Base-by-base conservation (phyloP, 2,888 invertebrate genomes). In the Nomada lathburiana region DNA sequence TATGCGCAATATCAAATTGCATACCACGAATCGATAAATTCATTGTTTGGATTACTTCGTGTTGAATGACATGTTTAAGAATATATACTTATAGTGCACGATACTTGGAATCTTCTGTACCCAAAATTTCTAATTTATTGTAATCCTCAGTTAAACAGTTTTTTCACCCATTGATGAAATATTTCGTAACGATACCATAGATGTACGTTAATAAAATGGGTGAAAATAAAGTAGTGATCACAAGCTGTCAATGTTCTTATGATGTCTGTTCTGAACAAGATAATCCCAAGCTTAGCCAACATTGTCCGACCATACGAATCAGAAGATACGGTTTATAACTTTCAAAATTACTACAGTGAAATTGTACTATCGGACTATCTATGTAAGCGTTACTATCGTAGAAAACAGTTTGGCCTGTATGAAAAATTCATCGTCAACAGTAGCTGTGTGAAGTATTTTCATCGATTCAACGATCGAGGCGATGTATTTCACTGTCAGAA, bases 191-290 rank as follows among this genome's bases (percentile, higher is more conserved):
- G 62, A 72, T 78, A 78, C 67, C 57, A 42, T 78, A 79, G 71
- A 78, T 59, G 64, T 52, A 74, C 44, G 67, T 50, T 26, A 82
- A 72, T 85, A 85, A 85, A 83, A 86, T 86, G 83, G 83, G 75
- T 74, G 77, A 80, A 67, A 78, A 67, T 70, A 77, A 75, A 78
- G 62, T 55, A 57, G 26, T 53, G 78, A 74, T 76, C 29, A 64
- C 73, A 59, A 67, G 52, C 53, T 44, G 67, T 69, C 52, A 44
- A 36, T 59, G 64, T 62, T 65, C 63, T 50, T 73, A 74, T 80
- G 68, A 86, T 86, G 85, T 85, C 83, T 70, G 76, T 86, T 57
- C 57, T 85, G 71, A 67, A 67, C 67, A 78, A 79, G 59, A 64
- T 80, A 60, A 68, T 73, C 29, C 55, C 80, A 50, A 67, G 44